A percentile compares a stretch with the other conserved stretches of the same genome.
Evolutionary conservation across 1,140 invertebrate genomes (phyloP).

Genomic region (Drosophila miranda): DNA sequence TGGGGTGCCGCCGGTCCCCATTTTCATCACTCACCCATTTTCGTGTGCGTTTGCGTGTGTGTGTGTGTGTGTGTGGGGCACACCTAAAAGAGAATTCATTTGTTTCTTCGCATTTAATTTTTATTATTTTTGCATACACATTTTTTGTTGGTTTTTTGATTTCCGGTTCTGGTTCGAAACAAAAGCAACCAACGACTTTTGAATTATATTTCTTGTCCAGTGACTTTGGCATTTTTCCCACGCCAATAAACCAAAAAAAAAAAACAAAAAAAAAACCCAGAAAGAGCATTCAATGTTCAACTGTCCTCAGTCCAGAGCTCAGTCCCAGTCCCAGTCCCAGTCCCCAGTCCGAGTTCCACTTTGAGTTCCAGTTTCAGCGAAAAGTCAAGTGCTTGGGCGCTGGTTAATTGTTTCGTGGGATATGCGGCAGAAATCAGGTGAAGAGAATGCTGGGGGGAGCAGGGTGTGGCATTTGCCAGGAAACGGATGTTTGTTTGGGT

Average conservation of each 20-base stretch:
- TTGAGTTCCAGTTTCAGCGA: conserved; percentile 10
- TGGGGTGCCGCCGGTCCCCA: conserved; percentile 14
- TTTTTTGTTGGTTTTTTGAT: conserved; percentile 51
- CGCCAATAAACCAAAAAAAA: conserved; percentile 55
- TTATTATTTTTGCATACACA: conserved; percentile 52
- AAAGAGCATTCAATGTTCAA: conserved; percentile 1
- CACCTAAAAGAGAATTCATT: conserved; percentile 31
- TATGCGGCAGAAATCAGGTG: conserved; percentile 48
- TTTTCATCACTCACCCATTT: conserved; percentile 55
- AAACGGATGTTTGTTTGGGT: conserved; percentile 77
- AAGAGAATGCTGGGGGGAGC: conserved; percentile 9
- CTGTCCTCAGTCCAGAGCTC: conserved; percentile 12
- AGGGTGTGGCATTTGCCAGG: conserved; percentile 59
- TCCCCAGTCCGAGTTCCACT: conserved; percentile 1
- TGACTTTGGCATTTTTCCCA: conserved; percentile 66
- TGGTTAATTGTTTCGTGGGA: conserved; percentile 69
- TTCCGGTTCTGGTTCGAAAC: conserved; percentile 54
- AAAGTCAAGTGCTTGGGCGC: conserved; percentile 44
- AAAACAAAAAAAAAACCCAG: conserved; percentile 3
- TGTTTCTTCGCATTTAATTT: conserved; percentile 44
- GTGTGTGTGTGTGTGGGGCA: conserved; percentile 17
- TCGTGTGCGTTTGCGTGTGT: conserved; percentile 5
- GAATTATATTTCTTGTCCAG: conserved; percentile 37
- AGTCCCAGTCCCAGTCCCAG: conserved; percentile 36
- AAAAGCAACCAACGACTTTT: conserved; percentile 28